These are phyloP conservation scores for Schizaphis graminum DNA, from an alignment of 2,888 invertebrate species.

Conservation along the genomic window DNA sequence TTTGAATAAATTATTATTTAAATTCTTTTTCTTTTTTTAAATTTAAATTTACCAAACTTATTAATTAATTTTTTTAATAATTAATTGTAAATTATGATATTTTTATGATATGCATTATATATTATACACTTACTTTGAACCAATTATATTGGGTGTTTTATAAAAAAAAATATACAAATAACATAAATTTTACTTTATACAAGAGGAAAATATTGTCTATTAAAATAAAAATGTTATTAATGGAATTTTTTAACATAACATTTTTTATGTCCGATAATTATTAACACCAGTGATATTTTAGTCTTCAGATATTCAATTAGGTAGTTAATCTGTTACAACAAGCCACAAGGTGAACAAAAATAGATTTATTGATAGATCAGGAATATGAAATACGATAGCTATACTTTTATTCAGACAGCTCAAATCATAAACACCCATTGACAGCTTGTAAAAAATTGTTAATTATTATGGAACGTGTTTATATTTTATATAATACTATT, in stretches of 20 bases:
- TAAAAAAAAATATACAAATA: not conserved
- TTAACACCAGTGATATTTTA: not conserved
- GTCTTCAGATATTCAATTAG: not conserved
- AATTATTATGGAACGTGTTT: not conserved
- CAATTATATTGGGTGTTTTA: not conserved
- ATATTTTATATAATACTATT: not conserved
- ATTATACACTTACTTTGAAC: not conserved
- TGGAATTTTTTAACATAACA: not conserved
- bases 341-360: not conserved
- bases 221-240: not conserved
- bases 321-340: not conserved
- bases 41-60: not conserved
- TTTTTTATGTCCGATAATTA: not conserved
- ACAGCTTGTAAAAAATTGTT: not conserved
- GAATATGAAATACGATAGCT: not conserved
- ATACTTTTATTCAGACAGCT: not conserved
- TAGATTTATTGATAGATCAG: not conserved
- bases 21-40: not conserved
- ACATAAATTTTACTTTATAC: not conserved
- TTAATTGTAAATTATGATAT: not conserved
- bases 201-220: not conserved
- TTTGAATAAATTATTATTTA: not conserved
- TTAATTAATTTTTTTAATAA: not conserved
- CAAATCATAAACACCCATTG: not conserved
- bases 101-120: not conserved